phyloP scores from a whole-genome alignment of 2,888 invertebrate species.

The Latrodectus elegans region DNA sequence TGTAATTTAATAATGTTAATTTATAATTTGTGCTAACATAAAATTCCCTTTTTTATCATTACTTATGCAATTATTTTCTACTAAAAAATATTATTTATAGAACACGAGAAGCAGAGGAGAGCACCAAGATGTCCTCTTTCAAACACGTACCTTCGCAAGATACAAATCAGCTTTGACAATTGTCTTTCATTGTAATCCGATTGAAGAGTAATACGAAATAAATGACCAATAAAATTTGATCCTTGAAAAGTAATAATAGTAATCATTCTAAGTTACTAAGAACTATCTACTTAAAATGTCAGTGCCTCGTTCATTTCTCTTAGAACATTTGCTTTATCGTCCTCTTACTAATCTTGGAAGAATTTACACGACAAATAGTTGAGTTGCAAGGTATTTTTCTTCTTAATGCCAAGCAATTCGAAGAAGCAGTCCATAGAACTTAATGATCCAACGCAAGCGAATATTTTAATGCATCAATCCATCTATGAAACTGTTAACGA shows the following conservation, averaged over 20 bases:
- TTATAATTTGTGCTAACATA: too few species aligned
- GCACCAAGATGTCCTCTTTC: background rate
- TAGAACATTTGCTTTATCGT: background rate
- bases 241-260: background rate
- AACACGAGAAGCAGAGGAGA: background rate
- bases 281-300: background rate
- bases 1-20: too few species aligned
- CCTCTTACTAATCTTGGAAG: too few species aligned
- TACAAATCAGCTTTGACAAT: background rate
- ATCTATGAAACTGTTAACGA: background rate
- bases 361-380: slow-evolving; percentile 30
- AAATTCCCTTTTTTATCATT: too few species aligned
- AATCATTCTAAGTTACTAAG: background rate
- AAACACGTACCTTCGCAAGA: too few species aligned
- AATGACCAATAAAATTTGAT: background rate
- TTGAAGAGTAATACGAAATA: background rate
- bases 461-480: background rate
- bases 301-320: background rate
- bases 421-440: background rate
- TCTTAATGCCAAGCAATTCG: slow-evolving; percentile 11
- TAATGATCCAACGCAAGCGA: background rate
- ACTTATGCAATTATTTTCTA: too few species aligned
- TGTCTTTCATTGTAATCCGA: background rate
- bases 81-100: too few species aligned
- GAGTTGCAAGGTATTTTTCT: slow-evolving; percentile 25